Conservation (phyloP, 1,140 invertebrate species). For the Pseudomyrmex cubaensis region DNA sequence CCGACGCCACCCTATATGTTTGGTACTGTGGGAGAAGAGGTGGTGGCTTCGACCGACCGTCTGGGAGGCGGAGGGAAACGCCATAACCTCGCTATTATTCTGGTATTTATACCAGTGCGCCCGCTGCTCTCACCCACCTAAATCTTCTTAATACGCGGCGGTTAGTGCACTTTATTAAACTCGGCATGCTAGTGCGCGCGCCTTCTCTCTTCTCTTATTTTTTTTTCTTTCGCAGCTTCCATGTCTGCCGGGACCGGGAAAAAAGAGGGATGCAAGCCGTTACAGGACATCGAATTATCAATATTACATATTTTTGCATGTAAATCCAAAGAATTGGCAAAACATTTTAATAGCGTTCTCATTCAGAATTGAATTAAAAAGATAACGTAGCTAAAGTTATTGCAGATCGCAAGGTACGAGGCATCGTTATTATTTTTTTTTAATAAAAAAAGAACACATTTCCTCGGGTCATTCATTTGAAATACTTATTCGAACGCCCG, state of each 20-base stretch:
- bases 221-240: neutral
- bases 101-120: constrained; percentile 79
- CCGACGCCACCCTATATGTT: constrained; percentile 80
- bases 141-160: constrained; percentile 81
- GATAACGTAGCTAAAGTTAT: neutral
- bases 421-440: neutral
- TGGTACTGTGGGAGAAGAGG: constrained; percentile 63
- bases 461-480: neutral
- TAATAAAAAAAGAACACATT: neutral
- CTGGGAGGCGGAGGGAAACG: constrained; percentile 65
- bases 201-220: neutral
- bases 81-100: constrained; percentile 82
- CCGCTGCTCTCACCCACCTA: constrained; percentile 77
- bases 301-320: constrained; percentile 20
- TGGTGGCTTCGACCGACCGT: constrained; percentile 16
- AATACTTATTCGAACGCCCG: neutral
- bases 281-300: constrained; percentile 60
- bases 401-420: neutral
- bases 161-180: constrained; percentile 79
- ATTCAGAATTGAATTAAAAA: neutral
- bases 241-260: neutral
- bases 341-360: constrained; percentile 6
- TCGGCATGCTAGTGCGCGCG: constrained; percentile 67
- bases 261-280: constrained; percentile 31
- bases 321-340: constrained; percentile 57